Conservation (phyloP, 2,888 invertebrate species). For the Dolichomitus sp. region DNA sequence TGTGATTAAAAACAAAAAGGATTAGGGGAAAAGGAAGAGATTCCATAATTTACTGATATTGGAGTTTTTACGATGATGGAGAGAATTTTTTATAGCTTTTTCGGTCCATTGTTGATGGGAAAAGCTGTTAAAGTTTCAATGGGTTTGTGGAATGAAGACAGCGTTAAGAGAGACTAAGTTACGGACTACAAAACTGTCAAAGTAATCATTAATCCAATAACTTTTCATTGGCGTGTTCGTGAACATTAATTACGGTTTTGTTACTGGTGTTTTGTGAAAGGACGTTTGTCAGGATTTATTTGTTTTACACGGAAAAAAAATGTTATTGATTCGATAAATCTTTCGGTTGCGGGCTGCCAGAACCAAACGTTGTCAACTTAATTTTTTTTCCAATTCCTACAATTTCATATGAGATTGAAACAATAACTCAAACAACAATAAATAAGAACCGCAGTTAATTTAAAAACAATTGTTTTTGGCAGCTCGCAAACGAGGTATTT, state of each 20-base stretch:
- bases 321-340: no score
- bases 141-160: not conserved
- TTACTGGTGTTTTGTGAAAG: not conserved
- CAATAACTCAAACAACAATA: no score
- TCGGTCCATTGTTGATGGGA: not conserved
- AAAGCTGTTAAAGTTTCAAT: not conserved
- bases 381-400: no score
- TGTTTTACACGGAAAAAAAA: no score
- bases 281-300: not conserved
- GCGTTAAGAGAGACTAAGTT: not conserved
- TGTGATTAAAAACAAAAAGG: slow-evolving; percentile 33
- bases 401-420: no score
- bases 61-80: slow-evolving; percentile 15
- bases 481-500: no score
- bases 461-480: no score
- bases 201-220: not conserved
- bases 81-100: not conserved
- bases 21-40: not conserved
- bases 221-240: not conserved
- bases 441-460: no score
- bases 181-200: not conserved
- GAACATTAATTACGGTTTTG: not conserved
- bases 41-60: slow-evolving; percentile 36
- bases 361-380: no score
- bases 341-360: no score